These are phyloP conservation scores for Macrotis lagotis DNA, from an alignment of 2,113 vertebrate species.

Conservation along the genomic window DNA sequence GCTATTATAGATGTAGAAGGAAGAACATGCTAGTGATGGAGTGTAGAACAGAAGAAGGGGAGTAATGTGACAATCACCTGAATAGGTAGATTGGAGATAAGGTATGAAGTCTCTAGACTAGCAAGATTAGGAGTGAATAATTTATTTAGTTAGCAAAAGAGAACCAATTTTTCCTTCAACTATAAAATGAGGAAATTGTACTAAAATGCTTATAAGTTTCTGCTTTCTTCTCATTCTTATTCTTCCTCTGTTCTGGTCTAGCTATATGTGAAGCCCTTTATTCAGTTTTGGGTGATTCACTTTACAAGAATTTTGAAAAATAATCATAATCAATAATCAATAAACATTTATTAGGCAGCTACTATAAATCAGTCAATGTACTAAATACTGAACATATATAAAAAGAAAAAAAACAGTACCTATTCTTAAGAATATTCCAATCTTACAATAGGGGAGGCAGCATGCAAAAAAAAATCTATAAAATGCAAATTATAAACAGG, in stretches of 20 bases:
- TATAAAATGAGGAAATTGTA: neutral
- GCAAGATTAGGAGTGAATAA: neutral
- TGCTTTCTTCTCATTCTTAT: neutral
- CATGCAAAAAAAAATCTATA: neutral
- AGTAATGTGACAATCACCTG: neutral
- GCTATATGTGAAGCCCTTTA: neutral
- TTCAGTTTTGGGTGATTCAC: neutral
- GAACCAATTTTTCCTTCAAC: neutral
- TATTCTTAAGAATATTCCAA: neutral
- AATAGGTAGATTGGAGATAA: neutral
- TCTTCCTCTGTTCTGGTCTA: neutral
- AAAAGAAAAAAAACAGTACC: neutral
- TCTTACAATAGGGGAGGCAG: neutral
- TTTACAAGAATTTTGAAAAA: neutral
- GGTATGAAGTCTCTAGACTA: neutral
- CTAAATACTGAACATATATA: neutral
- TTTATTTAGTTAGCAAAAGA: neutral
- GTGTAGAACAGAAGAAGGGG: neutral
- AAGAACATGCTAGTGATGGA: neutral
- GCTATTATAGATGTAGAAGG: neutral
- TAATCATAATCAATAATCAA: neutral
- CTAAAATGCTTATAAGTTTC: neutral
- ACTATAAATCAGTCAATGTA: neutral
- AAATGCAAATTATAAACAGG: neutral
- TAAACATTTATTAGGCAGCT: neutral